Conservation (phyloP, 2,797 vertebrate genomes). For the Sardinella longiceps region DNA sequence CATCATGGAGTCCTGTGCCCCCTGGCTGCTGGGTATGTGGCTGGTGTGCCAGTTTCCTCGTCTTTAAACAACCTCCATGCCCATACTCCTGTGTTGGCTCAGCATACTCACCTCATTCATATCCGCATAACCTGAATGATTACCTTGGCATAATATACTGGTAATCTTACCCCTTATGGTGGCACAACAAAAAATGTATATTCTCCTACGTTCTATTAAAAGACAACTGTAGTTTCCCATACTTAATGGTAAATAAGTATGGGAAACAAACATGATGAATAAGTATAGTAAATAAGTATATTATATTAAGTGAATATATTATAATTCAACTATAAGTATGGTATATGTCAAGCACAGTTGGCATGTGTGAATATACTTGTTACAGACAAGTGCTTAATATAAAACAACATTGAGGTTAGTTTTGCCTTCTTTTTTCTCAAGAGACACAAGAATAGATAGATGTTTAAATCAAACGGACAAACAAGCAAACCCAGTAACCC, state of each 20-base stretch:
- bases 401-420: neutral
- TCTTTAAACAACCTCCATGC: neutral
- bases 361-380: neutral
- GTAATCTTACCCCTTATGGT: no score
- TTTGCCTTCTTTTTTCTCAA: neutral
- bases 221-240: no score
- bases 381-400: neutral
- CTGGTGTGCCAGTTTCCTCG: neutral
- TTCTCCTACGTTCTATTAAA: no score
- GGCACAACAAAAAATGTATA: no score
- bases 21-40: slow-evolving; percentile 94
- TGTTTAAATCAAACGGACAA: neutral
- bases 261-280: no score
- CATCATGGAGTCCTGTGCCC: slow-evolving; percentile 98
- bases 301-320: no score
- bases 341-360: no score
- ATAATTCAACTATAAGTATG: no score
- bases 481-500: no score
- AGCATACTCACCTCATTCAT: neutral
- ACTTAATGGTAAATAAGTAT: no score
- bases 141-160: no score
- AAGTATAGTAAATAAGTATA: no score
- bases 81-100: neutral
- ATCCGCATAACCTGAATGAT: neutral
- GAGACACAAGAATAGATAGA: neutral